phyloP scores from a whole-genome alignment of 37 sponge, comb jelly and placozoan species.

The Spongilla lacustris region DNA sequence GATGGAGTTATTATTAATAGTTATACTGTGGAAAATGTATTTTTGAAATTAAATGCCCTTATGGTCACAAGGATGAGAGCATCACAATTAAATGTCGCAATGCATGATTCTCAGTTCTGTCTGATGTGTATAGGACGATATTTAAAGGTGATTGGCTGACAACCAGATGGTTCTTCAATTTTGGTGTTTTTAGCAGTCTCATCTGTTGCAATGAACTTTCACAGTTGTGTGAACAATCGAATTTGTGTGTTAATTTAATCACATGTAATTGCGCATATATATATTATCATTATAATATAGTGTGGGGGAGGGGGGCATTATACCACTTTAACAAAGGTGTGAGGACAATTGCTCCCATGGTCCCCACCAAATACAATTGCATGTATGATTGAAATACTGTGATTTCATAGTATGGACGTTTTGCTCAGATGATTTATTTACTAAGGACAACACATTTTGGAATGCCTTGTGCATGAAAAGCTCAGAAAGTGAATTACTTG shows the following conservation, averaged over 20 bases:
- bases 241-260: no score
- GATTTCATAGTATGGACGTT: conserved; percentile 55
- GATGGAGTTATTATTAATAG: conserved; percentile 59
- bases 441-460: conserved; percentile 25
- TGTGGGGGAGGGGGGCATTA: no score
- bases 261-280: no score
- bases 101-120: conserved; percentile 35
- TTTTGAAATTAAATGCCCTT: conserved; percentile 65
- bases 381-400: conserved; percentile 35
- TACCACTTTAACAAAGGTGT: no score
- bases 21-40: conserved; percentile 70
- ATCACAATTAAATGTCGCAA: conserved; percentile 15
- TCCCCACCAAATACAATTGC: conserved; percentile 53
- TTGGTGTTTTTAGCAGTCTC: no score
- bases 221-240: no score
- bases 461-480: neutral
- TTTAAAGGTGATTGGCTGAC: neutral
- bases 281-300: no score
- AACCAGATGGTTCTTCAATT: no score
- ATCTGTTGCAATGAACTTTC: no score
- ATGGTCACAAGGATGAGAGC: conserved; percentile 24
- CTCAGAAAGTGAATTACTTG: conserved; percentile 45
- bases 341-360: conserved; percentile 26
- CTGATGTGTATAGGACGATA: conserved; percentile 5
- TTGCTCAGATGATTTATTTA: conserved; percentile 9